These are phyloP conservation scores for Diplolepis rosae DNA, from an alignment of 2,888 invertebrate species.

Conservation along the genomic window DNA sequence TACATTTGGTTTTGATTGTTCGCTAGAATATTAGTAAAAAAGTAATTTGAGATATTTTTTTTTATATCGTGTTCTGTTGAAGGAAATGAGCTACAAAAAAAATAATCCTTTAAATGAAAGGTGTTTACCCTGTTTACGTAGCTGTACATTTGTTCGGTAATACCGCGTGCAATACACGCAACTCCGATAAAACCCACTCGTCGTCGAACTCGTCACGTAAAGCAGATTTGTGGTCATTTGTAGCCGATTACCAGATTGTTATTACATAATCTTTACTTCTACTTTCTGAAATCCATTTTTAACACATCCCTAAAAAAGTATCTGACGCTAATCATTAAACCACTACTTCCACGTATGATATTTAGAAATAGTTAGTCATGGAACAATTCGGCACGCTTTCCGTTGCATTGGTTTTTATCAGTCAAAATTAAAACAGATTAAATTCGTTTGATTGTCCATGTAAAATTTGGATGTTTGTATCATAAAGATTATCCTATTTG, in stretches of 20 bases:
- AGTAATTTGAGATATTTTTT: neutral
- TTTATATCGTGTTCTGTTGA: neutral
- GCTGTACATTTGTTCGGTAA: conserved; percentile 51
- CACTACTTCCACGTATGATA: neutral
- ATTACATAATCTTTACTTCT: conserved; percentile 46
- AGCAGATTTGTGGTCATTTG: conserved; percentile 68
- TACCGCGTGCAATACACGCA: conserved; percentile 56
- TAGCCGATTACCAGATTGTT: conserved; percentile 57
- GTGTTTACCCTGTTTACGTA: conserved; percentile 45
- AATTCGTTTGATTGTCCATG: too few relatives aligned
- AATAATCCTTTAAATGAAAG: neutral
- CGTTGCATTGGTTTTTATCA: neutral
- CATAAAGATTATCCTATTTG: too few relatives aligned
- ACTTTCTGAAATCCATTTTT: conserved; percentile 21
- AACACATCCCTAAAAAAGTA: conserved; percentile 20
- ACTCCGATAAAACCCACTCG: conserved; percentile 61
- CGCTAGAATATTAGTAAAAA: neutral
- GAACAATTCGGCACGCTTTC: neutral
- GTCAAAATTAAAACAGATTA: too few relatives aligned
- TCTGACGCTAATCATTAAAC: neutral
- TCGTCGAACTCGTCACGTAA: conserved; percentile 70
- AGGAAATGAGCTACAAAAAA: neutral
- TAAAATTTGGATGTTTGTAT: too few relatives aligned
- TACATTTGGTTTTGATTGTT: neutral
- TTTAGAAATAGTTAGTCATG: neutral